Base-by-base conservation (phyloP, 2,888 invertebrate genomes). In the Lasioglossum lativentre region DNA sequence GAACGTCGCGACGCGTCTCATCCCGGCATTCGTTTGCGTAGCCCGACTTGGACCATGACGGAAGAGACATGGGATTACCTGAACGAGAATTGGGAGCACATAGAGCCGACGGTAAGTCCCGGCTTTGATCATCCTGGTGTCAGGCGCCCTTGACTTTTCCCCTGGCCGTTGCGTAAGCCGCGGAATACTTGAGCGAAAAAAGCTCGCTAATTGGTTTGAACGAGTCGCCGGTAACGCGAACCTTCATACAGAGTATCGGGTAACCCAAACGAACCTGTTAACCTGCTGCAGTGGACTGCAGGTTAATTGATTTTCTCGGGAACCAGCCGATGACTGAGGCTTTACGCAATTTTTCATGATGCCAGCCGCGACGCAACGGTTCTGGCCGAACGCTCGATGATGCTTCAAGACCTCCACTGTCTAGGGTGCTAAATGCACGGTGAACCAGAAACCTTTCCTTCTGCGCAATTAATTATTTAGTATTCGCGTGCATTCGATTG, bases 21-120 rank as follows among this genome's bases (percentile, higher is more conserved):
- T 52, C 38, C 75, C 68, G 47, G 30, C 30, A 77, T n/a, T 5
- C 16, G 8, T 71, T 71, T 27, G 27, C 27, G 40, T 47, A 52
- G 34, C 74, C 16, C 75, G n/a, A 30, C 30, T 42, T 70, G 78
- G 27, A 86, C 75, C 75, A 94, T 95, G 94, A 93, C 93, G 40
- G 93, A 93, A 73, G 90, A 90, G 76, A 88, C 75, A 8, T 93
- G 94, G 93, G 91, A 94, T 88, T 94, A 94, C 89, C 82, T 94
- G 56, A 88, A 86, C 56, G 94, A 94, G 85, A 95, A 93, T 91
- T 94, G 95, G 95, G 94, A 94, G 78, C 90, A 94, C 87, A 93
- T 95, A 83, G 92, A 92, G 56, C 88, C 88, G 77, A 56, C 92
- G 87, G 95, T 95, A 91, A 95, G 95, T 82, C 30, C 52, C 40